A percentile compares a stretch with the other conserved stretches of the same genome.
phyloP scores from a whole-genome alignment of 2,797 vertebrate species.

The Microchirus variegatus region DNA sequence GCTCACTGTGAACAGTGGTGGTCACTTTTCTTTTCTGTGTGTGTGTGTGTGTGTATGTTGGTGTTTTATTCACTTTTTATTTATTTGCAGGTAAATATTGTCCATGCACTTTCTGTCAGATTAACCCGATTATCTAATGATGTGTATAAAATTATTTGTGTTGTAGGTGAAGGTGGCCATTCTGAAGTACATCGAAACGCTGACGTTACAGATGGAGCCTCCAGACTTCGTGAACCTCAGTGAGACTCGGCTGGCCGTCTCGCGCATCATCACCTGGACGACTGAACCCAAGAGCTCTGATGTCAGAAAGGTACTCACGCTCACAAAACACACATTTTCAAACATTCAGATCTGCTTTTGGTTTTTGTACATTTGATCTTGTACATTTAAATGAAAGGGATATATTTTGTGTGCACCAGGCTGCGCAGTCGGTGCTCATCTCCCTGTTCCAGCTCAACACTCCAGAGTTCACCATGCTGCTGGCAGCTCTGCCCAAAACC shows the following conservation, averaged over 20 bases:
- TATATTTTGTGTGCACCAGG: constrained; percentile 77
- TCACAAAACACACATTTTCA: neutral
- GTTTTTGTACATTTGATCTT: no score
- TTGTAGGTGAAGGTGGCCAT: constrained; percentile 95
- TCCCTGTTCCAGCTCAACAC: constrained; percentile 97
- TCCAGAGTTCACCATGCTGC: constrained; percentile 95
- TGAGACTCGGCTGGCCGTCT: constrained; percentile 95
- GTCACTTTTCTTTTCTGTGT: constrained; percentile 11
- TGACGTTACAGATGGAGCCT: constrained; percentile 95
- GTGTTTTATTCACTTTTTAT: constrained; percentile 21
- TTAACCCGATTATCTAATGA: constrained; percentile 13
- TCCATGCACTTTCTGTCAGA: constrained; percentile 5
- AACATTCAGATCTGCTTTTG: no score
- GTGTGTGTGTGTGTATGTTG: constrained; percentile 16
- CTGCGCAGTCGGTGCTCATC: constrained; percentile 94
- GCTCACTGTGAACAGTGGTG: neutral
- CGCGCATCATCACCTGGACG: constrained; percentile 97
- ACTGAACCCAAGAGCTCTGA: constrained; percentile 98
- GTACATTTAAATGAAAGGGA: no score
- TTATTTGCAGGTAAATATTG: constrained; percentile 39
- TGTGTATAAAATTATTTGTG: constrained; percentile 23
- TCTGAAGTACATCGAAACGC: constrained; percentile 95
- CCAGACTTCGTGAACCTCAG: constrained; percentile 96
- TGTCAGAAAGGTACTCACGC: constrained; percentile 88
- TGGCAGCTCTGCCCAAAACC: constrained; percentile 96